Evolutionary conservation across 2,113 vertebrate genomes (phyloP), one percentile per base, ranked within the genome.

Genomic region (Ctenodactylus gundi): DNA sequence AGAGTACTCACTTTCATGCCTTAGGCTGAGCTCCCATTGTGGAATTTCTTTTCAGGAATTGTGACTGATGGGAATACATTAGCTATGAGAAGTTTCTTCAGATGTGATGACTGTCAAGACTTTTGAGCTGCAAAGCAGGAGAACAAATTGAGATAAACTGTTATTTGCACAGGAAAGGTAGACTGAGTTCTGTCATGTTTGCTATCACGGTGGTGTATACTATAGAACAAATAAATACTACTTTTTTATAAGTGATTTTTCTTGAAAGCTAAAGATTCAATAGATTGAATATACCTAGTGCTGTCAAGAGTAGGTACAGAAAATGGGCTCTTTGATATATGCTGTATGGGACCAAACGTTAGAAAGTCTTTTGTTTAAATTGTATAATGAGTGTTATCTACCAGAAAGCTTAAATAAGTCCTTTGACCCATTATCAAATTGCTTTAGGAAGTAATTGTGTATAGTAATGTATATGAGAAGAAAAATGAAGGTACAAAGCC

Each of bases 41-140:
- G 83, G 87, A 75, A 21, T 91, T 80, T 49, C 51, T 95, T 77
- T 87, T 55, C 80, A 93, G 57, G 67, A 93, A 49, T 67, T 93
- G 4, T 67, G 44, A 39, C 72, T 36, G 3, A 93, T 31, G 83
- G 51, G 41, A 92, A 92, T 31, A 34, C n/a, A 70, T 57, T 72
- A 55, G 46, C 78, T 90, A 39, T 70, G 49, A 90, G 92, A 95
- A 44, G 3, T 86, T 34, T 36, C 36, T 88, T 93, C 82, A 67
- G 1, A 10, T 78, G 46, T 82, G 85, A 94, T 97, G 91, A 58
- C 5, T 20, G 9, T 73, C 15, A 81, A 46, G 60, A 91, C 44
- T 94, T 85, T 93, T 90, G 11, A 62, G 88, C 20, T 75, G 62
- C 53, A 53, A 23, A 91, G 29, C 53, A 90, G 51, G 39, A 73